These are phyloP conservation scores for Osmerus eperlanus DNA, from an alignment of 2,113 vertebrate species.

Conservation along the genomic window DNA sequence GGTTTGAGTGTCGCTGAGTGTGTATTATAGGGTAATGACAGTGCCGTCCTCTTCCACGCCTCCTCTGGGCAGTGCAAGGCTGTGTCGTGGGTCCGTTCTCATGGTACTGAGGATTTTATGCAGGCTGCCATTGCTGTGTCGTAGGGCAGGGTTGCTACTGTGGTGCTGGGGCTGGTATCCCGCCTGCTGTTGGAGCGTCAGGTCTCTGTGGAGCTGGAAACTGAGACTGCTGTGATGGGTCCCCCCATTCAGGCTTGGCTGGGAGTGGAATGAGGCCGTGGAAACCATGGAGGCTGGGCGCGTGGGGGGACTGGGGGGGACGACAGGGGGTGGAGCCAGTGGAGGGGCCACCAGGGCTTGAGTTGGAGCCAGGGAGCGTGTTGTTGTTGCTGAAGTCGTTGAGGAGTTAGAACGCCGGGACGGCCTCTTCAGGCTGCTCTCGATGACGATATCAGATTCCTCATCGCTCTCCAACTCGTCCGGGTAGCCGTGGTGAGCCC, in stretches of 20 bases:
- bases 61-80: slow-evolving; percentile 87
- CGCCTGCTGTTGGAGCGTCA: slow-evolving; percentile 66
- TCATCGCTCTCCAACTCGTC: slow-evolving; percentile 95
- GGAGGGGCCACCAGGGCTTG: slow-evolving; percentile 20
- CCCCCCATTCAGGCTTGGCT: slow-evolving; percentile 78
- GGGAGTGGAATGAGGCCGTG: slow-evolving; percentile 78
- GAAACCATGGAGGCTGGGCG: slow-evolving; percentile 69
- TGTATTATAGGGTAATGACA: slow-evolving; percentile 90
- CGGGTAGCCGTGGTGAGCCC: slow-evolving; percentile 78
- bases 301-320: slow-evolving; percentile 57
- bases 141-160: slow-evolving; percentile 71
- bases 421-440: slow-evolving; percentile 81
- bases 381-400: slow-evolving; percentile 59
- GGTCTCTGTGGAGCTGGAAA: slow-evolving; percentile 82
- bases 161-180: slow-evolving; percentile 55
- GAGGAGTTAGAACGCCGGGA: slow-evolving; percentile 71
- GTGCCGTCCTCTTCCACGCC: slow-evolving; percentile 96
- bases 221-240: slow-evolving; percentile 71
- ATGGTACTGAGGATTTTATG: slow-evolving; percentile 91
- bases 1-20: slow-evolving; percentile 3
- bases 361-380: slow-evolving; percentile 43
- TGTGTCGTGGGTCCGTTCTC: slow-evolving; percentile 90
- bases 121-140: slow-evolving; percentile 87
- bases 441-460: slow-evolving; percentile 91
- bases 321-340: slow-evolving; percentile 1